Percentiles rank a stretch among this genome's conserved stretches.
These are phyloP conservation scores for Syngnathoides biaculeatus DNA, from an alignment of 2,113 vertebrate species.

Conservation along the genomic window DNA sequence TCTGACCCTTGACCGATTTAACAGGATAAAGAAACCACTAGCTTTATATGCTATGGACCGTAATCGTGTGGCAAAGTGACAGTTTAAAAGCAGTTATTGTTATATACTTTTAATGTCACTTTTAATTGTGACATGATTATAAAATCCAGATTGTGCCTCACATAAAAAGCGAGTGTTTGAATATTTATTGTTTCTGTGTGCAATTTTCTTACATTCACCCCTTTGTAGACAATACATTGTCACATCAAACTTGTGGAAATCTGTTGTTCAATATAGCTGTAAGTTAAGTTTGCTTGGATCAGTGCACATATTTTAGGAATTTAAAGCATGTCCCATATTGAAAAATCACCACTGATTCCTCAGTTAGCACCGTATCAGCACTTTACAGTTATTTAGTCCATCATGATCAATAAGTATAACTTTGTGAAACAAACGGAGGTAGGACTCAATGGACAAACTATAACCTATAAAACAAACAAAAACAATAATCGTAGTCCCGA, in stretches of 20 bases:
- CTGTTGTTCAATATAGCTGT: not conserved
- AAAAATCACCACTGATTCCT: not conserved
- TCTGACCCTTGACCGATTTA: not conserved
- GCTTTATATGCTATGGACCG: not conserved
- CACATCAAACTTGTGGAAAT: not conserved
- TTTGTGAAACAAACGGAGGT: too few species aligned
- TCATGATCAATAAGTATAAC: not conserved
- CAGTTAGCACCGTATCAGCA: not conserved
- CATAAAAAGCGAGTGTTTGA: not conserved
- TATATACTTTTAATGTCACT: not conserved
- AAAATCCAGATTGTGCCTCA: too few species aligned
- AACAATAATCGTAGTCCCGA: too few species aligned
- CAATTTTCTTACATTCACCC: too few species aligned
- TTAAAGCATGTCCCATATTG: not conserved
- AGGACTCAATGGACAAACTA: too few species aligned
- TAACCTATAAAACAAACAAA: too few species aligned
- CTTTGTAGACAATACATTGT: too few species aligned
- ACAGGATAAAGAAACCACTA: not conserved
- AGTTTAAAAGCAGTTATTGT: not conserved
- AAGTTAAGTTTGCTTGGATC: not conserved
- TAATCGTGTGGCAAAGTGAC: not conserved
- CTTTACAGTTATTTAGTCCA: not conserved
- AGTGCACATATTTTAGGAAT: not conserved
- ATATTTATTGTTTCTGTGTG: not conserved
- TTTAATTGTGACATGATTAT: not conserved